Base-by-base conservation (phyloP, 2,113 vertebrate genomes). In the Chunga burmeisteri region DNA sequence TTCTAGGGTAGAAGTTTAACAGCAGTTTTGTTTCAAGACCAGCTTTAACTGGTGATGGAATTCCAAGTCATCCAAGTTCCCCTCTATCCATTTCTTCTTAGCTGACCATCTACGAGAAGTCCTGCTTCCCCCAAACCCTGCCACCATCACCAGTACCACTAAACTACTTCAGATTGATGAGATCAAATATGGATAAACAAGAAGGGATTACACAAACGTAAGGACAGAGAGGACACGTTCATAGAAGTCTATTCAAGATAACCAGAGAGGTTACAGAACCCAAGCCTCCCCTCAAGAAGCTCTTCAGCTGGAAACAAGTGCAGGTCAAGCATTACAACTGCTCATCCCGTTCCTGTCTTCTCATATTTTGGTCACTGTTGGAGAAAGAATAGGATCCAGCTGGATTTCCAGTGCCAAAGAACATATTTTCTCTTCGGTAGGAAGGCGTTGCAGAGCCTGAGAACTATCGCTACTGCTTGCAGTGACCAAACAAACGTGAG, bases 401-500 rank as follows among this genome's bases (percentile, higher is more conserved):
- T 22, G 13, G 36, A 29, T n/a, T 36, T 19, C 15, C 36, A 38
- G 32, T 11, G 22, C 63, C 7, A 1, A 34, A 2, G 16, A 47
- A 53, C 14, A 3, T 0, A 4, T 11, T 12, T 61, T 10, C 52
- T 52, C 20, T 12, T 10, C 2, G 0, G 0, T 0, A 34, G 36
- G 38, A 13, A 34, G 29, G 27, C 25, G 55, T 40, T 0, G 30
- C 34, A 42, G n/a, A 75, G 47, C n/a, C 52, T 1, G 2, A 49
- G 32, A 44, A 21, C 32, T 4, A 6, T 4, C 22, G 12, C 26
- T 2, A 46, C 38, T 2, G 5, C 13, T 34, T 7, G 10, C 21
- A 21, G 63, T 1, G 3, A 58, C 56, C 34, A 22, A 32, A 22
- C 0, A 0, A 70, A 70, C 0, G 0, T 0, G 0, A 15, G 26